Percentiles rank a stretch among this genome's conserved stretches.
These are phyloP conservation scores for Phalloptychus januarius DNA, from an alignment of 2,797 vertebrate species.

Conservation along the genomic window DNA sequence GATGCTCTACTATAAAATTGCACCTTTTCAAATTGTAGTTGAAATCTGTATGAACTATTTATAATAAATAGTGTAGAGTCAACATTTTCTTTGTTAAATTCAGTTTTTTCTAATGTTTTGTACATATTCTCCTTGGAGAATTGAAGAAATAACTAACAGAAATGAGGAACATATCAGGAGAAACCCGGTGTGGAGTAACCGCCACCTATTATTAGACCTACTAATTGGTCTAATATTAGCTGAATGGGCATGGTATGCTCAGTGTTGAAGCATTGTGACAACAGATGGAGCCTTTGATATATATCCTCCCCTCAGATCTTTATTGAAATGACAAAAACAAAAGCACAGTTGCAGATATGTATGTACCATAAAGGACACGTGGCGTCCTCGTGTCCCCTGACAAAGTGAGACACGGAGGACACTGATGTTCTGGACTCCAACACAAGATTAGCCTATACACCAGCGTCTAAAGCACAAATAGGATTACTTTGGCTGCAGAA, in stretches of 20 bases:
- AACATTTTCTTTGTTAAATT: background rate
- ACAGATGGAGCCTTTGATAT: constrained; percentile 70
- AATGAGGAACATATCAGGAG: constrained; percentile 44
- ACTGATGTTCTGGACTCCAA: constrained; percentile 29
- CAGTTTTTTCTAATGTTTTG: no score
- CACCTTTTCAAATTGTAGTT: background rate
- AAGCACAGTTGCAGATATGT: constrained; percentile 42
- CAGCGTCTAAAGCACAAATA: constrained; percentile 56
- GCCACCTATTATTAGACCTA: constrained; percentile 58
- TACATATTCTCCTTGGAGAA: no score
- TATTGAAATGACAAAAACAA: constrained; percentile 57
- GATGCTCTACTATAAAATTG: background rate
- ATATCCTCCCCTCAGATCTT: constrained; percentile 59
- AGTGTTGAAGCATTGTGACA: constrained; percentile 50
- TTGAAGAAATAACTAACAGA: background rate
- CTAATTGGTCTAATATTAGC: constrained; percentile 59
- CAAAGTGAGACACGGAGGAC: constrained; percentile 20
- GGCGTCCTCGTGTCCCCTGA: background rate
- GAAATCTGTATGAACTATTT: background rate
- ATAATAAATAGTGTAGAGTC: background rate
- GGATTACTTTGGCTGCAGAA: constrained; percentile 63
- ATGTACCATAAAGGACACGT: constrained; percentile 8
- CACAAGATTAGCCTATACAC: constrained; percentile 52
- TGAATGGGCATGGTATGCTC: constrained; percentile 54
- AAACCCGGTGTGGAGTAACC: constrained; percentile 47